Evolutionary conservation across 2,888 invertebrate species (phyloP).

Genomic region (Digitonthophagus gazella): DNA sequence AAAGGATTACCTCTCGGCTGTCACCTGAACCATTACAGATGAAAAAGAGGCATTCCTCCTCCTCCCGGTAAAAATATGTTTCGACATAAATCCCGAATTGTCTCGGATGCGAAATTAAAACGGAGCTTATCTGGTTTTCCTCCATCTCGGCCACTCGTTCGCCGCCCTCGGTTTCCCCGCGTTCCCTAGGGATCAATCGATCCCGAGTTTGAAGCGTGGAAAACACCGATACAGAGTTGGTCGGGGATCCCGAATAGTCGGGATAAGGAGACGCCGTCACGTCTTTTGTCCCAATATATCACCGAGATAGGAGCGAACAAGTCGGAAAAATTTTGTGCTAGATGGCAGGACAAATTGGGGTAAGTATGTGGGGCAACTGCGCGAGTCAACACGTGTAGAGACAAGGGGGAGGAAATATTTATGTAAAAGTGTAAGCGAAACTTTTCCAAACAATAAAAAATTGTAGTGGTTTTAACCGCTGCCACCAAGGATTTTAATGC

Average conservation of each 20-base stretch:
- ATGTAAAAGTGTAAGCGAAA: too few species aligned
- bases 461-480: too few species aligned
- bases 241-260: background rate
- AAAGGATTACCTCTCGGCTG: conserved; percentile 2
- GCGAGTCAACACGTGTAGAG: background rate
- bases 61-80: conserved; percentile 10
- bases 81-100: conserved; percentile 14
- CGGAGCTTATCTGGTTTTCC: conserved; percentile 6
- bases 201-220: conserved; percentile 1
- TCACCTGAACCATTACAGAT: conserved; percentile 7
- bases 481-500: too few species aligned
- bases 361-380: background rate
- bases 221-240: conserved; percentile 6
- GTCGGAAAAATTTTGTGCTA: background rate
- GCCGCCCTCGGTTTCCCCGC: background rate
- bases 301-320: conserved; percentile 2
- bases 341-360: background rate
- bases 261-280: conserved; percentile 3
- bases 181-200: conserved; percentile 9
- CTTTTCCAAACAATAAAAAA: too few species aligned
- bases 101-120: conserved; percentile 14
- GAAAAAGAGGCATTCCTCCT: conserved; percentile 1
- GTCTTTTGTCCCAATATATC: conserved; percentile 13
- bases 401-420: background rate
- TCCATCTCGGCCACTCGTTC: background rate